Percentiles rank a stretch among this genome's conserved stretches.
These are phyloP conservation scores for Excalfactoria chinensis DNA, from an alignment of 2,113 vertebrate genomes.

Conservation along the genomic window DNA sequence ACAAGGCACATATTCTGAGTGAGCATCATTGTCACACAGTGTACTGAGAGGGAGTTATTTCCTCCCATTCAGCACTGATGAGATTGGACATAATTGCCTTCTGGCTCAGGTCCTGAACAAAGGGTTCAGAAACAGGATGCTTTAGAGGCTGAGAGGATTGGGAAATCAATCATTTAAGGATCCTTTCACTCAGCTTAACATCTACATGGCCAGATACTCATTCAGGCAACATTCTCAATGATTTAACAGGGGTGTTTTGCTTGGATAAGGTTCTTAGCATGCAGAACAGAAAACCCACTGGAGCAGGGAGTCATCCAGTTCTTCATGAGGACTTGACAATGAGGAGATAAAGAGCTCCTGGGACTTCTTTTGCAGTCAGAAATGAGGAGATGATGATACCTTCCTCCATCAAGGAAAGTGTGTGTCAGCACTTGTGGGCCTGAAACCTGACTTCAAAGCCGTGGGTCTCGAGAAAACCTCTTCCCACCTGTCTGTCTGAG, in stretches of 20 bases:
- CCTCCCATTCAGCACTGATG: conserved; percentile 28
- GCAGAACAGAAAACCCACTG: neutral
- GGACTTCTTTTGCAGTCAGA: neutral
- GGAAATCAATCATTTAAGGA: conserved; percentile 36
- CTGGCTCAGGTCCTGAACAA: neutral
- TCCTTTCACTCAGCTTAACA: conserved; percentile 28
- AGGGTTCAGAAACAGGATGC: conserved; percentile 39
- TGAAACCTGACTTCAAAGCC: conserved; percentile 1
- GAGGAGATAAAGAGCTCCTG: neutral
- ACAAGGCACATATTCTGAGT: neutral
- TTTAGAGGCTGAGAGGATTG: conserved; percentile 2
- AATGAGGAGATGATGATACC: neutral
- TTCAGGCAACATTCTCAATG: neutral
- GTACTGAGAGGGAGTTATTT: neutral
- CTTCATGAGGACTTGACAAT: neutral
- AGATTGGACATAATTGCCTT: conserved; percentile 49
- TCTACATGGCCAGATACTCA: neutral
- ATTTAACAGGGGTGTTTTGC: neutral
- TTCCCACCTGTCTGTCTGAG: neutral
- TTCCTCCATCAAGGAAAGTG: neutral
- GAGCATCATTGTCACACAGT: neutral
- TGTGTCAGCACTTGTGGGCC: neutral
- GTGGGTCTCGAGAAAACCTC: neutral
- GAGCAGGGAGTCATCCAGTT: neutral
- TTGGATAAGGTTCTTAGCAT: neutral